Evolutionary conservation across 2,888 invertebrate species (phyloP).

Genomic region (Cosmopolites sordidus): DNA sequence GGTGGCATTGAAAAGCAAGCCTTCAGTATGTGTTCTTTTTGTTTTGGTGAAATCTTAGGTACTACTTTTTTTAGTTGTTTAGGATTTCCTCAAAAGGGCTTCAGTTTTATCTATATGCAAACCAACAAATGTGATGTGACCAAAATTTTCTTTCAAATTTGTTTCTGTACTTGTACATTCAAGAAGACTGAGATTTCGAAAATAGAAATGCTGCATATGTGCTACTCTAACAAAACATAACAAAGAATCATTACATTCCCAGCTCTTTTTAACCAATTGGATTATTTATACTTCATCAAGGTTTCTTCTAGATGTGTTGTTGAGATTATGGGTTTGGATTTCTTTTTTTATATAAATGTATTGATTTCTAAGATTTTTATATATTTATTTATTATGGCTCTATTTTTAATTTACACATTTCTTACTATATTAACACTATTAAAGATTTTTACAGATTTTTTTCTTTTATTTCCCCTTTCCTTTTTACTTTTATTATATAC

Average conservation of each 20-base stretch:
- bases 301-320: conserved; percentile 1
- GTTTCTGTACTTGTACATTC: not conserved
- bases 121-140: not conserved
- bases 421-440: conserved; percentile 17
- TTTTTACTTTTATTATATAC: too few species aligned
- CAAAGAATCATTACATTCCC: conserved; percentile 23
- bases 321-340: conserved; percentile 19
- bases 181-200: conserved; percentile 20
- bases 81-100: too few species aligned
- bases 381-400: conserved; percentile 16
- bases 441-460: conserved; percentile 7
- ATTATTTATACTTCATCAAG: conserved; percentile 2
- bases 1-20: too few species aligned
- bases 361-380: conserved; percentile 15
- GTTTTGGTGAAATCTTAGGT: too few species aligned
- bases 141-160: not conserved
- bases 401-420: conserved; percentile 13
- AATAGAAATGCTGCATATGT: conserved; percentile 16
- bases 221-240: conserved; percentile 11
- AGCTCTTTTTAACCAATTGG: conserved; percentile 20
- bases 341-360: conserved; percentile 8
- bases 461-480: not conserved
- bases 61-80: too few species aligned
- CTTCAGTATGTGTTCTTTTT: too few species aligned
- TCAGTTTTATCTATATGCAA: not conserved